phyloP scores from a whole-genome alignment of 2,888 invertebrate genomes.

The Pammene fasciana region DNA sequence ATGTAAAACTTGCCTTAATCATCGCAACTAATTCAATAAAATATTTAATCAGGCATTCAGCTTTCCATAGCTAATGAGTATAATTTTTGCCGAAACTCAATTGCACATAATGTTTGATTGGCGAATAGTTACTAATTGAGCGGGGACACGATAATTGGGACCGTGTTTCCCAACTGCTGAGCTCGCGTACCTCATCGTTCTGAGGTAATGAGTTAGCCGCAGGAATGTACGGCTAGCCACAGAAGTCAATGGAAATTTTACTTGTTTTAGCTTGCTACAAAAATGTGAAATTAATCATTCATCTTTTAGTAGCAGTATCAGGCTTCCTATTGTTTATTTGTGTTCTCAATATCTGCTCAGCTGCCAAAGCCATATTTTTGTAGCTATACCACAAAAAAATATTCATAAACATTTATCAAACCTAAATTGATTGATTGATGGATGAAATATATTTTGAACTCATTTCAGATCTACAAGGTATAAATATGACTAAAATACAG shows the following conservation, averaged over 20 bases:
- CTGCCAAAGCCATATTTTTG: no score
- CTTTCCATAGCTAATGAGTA: not conserved
- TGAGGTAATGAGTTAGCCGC: slow-evolving; percentile 23
- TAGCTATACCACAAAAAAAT: no score
- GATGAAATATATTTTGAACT: no score
- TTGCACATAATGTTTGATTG: slow-evolving; percentile 23
- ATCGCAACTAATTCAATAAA: not conserved
- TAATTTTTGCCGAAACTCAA: slow-evolving; percentile 19
- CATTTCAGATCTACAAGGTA: no score
- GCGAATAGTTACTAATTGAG: slow-evolving; percentile 34
- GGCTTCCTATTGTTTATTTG: no score
- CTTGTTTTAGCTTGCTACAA: not conserved
- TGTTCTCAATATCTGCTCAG: no score
- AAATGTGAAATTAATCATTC: not conserved
- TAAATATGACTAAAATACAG: no score
- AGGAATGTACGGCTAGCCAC: not conserved
- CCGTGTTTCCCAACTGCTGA: slow-evolving; percentile 28
- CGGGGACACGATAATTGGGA: slow-evolving; percentile 25
- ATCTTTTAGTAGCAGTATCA: no score
- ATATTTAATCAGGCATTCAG: not conserved
- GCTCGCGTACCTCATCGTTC: slow-evolving; percentile 12
- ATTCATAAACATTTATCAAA: no score
- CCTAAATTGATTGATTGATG: no score
- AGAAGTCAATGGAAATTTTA: not conserved
- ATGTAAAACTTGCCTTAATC: no score